A percentile compares a stretch with the other conserved stretches of the same genome.
Conservation (phyloP, 2,797 vertebrate species). For the Phyllotis vaccarum region DNA sequence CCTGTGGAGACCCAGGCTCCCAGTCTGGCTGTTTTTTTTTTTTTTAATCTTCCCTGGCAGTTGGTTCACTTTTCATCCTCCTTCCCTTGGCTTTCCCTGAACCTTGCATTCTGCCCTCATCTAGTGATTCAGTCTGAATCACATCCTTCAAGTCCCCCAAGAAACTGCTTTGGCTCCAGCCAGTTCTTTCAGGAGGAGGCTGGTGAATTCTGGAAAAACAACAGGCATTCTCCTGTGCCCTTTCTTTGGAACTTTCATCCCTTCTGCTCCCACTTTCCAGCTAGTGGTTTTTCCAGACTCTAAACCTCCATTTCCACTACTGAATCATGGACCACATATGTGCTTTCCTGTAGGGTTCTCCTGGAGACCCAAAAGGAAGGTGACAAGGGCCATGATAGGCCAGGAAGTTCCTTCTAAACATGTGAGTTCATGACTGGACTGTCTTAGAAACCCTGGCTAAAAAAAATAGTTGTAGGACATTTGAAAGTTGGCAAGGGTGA, state of each 20-base stretch:
- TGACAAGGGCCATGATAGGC: rapidly evolving
- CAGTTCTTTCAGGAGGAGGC: constrained; percentile 72
- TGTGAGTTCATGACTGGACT: neutral
- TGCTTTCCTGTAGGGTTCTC: neutral
- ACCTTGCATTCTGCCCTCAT: rapidly evolving
- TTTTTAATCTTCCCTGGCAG: neutral
- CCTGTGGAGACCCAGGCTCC: neutral
- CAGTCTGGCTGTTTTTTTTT: neutral
- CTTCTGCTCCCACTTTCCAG: neutral
- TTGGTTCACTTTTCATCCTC: neutral
- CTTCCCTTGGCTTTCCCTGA: neutral
- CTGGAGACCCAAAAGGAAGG: neutral
- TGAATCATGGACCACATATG: rapidly evolving
- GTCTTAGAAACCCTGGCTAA: neutral
- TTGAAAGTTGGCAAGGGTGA: neutral
- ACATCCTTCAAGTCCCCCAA: constrained; percentile 69
- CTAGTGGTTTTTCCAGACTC: neutral
- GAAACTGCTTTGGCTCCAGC: constrained; percentile 58
- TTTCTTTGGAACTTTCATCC: no score
- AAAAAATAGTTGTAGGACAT: neutral
- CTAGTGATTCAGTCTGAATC: constrained; percentile 73
- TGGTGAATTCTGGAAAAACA: constrained; percentile 63
- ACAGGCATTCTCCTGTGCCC: neutral
- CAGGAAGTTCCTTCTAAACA: neutral
- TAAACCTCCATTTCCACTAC: neutral